A percentile compares a stretch with the other conserved stretches of the same genome.
These are phyloP conservation scores for Chloroceryle aenea DNA, from an alignment of 2,113 vertebrate species.

Conservation along the genomic window DNA sequence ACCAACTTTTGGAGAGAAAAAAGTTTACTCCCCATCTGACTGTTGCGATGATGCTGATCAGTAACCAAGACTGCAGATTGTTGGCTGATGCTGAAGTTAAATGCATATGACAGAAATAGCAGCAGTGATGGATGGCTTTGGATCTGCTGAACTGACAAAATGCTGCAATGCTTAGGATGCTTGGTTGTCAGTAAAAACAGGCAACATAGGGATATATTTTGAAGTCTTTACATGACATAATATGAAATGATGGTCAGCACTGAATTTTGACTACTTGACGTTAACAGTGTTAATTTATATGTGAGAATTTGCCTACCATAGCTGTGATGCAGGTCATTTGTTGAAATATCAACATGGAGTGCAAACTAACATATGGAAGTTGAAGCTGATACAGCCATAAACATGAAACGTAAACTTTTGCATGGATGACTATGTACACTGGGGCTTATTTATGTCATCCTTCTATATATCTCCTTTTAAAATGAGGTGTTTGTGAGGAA, in stretches of 20 bases:
- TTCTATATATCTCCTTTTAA: background rate
- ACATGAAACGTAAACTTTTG: background rate
- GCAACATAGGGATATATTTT: constrained; percentile 67
- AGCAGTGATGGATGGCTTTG: constrained; percentile 76
- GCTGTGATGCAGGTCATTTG: constrained; percentile 42
- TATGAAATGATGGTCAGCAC: constrained; percentile 73
- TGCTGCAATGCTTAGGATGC: constrained; percentile 63
- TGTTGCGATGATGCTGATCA: constrained; percentile 57
- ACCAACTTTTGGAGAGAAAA: background rate
- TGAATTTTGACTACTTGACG: constrained; percentile 73
- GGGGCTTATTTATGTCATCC: background rate
- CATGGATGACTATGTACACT: background rate
- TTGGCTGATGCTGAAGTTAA: constrained; percentile 77
- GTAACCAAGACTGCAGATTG: constrained; percentile 65
- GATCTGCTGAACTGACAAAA: constrained; percentile 73
- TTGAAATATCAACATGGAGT: constrained; percentile 25
- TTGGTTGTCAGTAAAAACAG: constrained; percentile 77
- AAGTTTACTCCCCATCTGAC: background rate
- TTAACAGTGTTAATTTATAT: constrained; percentile 68
- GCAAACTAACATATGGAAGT: background rate
- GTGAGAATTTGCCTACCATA: constrained; percentile 58
- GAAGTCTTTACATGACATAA: constrained; percentile 70
- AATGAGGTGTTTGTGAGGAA: background rate
- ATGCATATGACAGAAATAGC: constrained; percentile 72
- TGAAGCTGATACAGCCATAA: background rate